A percentile compares a stretch with the other conserved stretches of the same genome.
Conservation (phyloP, 2,888 invertebrate species). For the Himalopsyche anomala region DNA sequence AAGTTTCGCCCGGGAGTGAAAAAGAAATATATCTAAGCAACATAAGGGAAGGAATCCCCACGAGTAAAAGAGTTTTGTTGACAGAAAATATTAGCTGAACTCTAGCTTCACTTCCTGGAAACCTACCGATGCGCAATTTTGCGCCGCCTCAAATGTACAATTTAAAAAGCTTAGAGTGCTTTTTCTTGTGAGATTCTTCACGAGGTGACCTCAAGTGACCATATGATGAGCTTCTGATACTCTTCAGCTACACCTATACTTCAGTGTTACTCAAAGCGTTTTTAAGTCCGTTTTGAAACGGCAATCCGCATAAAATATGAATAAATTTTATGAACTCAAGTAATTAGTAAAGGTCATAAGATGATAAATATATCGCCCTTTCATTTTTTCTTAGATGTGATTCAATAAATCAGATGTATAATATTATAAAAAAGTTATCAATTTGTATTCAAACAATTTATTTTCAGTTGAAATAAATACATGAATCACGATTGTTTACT, state of each 20-base stretch:
- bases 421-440: too few species aligned
- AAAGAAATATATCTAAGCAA: constrained; percentile 22
- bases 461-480: too few species aligned
- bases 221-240: constrained; percentile 13
- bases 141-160: constrained; percentile 39
- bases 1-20: constrained; percentile 14
- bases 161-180: constrained; percentile 47
- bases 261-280: too few species aligned
- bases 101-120: constrained; percentile 22
- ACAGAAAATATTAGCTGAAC: constrained; percentile 48
- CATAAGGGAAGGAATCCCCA: constrained; percentile 22
- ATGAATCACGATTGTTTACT: too few species aligned
- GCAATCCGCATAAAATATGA: too few species aligned
- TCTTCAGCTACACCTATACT: background rate
- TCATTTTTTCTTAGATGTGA: too few species aligned
- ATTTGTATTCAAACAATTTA: too few species aligned
- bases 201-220: constrained; percentile 43
- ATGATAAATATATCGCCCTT: too few species aligned
- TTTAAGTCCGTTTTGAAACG: too few species aligned
- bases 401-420: too few species aligned
- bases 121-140: constrained; percentile 41
- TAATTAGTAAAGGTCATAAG: too few species aligned
- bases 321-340: too few species aligned
- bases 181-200: constrained; percentile 42
- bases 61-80: constrained; percentile 37